Evolutionary conservation across 1,140 invertebrate species (phyloP).

Genomic region (Musca domestica): DNA sequence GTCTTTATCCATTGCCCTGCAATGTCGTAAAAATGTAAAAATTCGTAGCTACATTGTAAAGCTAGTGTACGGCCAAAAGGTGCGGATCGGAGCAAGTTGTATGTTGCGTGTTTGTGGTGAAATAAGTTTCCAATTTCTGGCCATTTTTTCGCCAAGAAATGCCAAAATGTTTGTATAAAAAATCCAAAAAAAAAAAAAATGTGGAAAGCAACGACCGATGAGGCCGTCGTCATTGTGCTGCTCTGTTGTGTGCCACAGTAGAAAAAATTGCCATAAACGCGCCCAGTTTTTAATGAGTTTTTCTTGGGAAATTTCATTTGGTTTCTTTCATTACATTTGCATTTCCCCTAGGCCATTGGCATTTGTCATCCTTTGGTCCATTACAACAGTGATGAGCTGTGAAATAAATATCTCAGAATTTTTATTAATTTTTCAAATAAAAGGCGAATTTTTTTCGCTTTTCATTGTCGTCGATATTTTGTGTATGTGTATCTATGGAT

Average conservation of each 20-base stretch:
- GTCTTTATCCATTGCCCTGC: background rate
- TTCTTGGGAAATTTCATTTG: background rate
- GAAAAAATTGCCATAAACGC: slow-evolving; percentile 10
- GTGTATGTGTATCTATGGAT: slow-evolving; percentile 24
- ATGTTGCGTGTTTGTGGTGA: background rate
- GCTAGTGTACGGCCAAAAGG: no score
- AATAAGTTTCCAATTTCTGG: background rate
- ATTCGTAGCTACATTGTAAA: background rate
- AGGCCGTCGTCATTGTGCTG: no score
- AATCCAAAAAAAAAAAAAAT: slow-evolving; percentile 7
- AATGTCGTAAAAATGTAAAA: background rate
- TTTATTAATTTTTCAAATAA: background rate
- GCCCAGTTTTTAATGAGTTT: slow-evolving; percentile 25
- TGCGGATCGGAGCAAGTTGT: no score
- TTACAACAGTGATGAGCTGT: background rate
- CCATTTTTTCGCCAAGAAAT: background rate
- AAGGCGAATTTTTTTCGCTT: background rate
- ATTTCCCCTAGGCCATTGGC: background rate
- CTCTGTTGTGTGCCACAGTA: background rate
- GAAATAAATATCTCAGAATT: no score
- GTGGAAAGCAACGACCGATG: background rate
- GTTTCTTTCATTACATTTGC: slow-evolving; percentile 7
- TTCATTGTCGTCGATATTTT: slow-evolving; percentile 19
- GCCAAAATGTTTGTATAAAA: background rate
- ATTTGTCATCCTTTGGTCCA: background rate